Evolutionary conservation across 2,888 invertebrate genomes (phyloP), one percentile per base, ranked within the genome.

Genomic region (Tholera decimalis): DNA sequence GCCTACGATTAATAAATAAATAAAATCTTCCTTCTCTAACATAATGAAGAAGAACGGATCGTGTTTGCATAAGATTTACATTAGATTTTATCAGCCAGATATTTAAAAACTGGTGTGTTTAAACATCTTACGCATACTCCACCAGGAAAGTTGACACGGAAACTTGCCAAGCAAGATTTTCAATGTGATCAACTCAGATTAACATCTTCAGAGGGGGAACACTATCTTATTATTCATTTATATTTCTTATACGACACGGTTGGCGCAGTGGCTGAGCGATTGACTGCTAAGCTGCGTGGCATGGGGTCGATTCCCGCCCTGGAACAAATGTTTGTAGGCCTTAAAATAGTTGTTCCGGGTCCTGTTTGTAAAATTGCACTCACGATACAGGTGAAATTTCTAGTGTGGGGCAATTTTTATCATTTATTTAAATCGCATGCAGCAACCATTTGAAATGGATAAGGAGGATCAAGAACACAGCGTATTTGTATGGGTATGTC

Each of bases 401-500:
- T n/a, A n/a, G n/a, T n/a, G n/a, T n/a, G n/a, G n/a, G n/a, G n/a
- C n/a, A n/a, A n/a, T n/a, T n/a, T n/a, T n/a, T n/a, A n/a, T 41
- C 7, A 20, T 70, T 53, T 43, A 39, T 44, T 75, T 73, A 61
- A 51, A 63, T 79, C 79, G 78, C 93, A 94, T 90, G 94, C 93
- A 94, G 93, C 95, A 94, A 92, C 73, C 87, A 49, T 83, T 85
- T 47, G 69, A 84, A 69, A 71, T 93, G 92, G 94, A 95, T 80
- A 90, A 87, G 35, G 79, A 94, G 85, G 94, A 90, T 64, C 89
- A 95, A 62, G 95, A 96, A 81, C 96, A 96, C 85, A 96, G 96
- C 91, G 93, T 96, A 58, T 95, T 96, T 81, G 87, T 96, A 61
- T 96, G 96, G 91, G 97, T 97, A 91, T 96, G 96, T 96, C 20